Base-by-base conservation (phyloP, 2,888 invertebrate genomes). In the Lithophane leautieri region DNA sequence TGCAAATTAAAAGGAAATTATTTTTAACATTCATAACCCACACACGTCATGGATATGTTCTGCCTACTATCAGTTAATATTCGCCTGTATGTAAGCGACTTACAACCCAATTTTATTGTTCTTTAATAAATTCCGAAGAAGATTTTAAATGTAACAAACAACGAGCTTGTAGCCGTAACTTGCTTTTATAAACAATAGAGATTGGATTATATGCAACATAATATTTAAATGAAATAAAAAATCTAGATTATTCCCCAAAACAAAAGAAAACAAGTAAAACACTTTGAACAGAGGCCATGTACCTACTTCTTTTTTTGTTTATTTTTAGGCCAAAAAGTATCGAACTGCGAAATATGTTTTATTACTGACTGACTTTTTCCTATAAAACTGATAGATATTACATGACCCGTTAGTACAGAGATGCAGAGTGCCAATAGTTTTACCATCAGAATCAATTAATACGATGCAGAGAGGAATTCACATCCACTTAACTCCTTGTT, bases 1-100 rank as follows among this genome's bases (percentile, higher is more conserved):
- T 82, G 77, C 66, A 79, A 82, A 87, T 84, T 73, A 79, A 86
- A 81, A 76, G 54, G 66, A 78, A 82, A 73, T 81, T 70, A 56
- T 80, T 85, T 86, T 78, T 74, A 69, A 74, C 56, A 40, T 70
- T 75, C 50, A 74, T 61, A 50, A 60, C 28, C 52, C 50, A 19
- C 34, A 52, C 56, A 47, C 63, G 28, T 69, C 61, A 54, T 34
- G 42, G 42, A 82, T 25, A 50, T 70, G 68, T 70, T 71, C 71
- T 44, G 14, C 52, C n/a, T 42, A 47, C 22, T 52, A 60, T 54
- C 70, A 22, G 56, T 63, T 63, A 63, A 70, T 70, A 70, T 56
- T 58, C 12, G 54, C 65, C 50, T 52, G n/a, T 40, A 40, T 28
- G n/a, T 61, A 58, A 47, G n/a, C 22, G 28, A 58, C 14, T 25